Evolutionary conservation across 2,113 vertebrate species (phyloP).

Genomic region (Ciconia stormi): DNA sequence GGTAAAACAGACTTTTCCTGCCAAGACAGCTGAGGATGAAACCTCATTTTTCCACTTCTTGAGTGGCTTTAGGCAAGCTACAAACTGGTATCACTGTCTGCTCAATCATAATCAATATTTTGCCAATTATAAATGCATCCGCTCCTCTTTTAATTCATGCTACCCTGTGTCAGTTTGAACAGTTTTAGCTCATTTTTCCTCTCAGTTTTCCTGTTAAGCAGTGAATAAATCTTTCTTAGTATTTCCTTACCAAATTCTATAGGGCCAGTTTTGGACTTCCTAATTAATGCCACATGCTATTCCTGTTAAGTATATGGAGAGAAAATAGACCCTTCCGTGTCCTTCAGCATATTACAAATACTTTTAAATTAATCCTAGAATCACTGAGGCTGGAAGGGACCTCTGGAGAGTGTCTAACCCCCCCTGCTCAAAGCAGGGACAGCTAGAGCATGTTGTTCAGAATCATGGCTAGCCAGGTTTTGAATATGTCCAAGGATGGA

Average conservation of each 20-base stretch:
- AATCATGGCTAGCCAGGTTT: not conserved
- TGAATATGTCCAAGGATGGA: not conserved
- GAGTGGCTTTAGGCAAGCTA: not conserved
- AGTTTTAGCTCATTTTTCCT: not conserved
- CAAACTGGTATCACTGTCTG: not conserved
- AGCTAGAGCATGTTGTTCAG: not conserved
- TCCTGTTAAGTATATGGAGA: not conserved
- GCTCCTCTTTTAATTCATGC: not conserved
- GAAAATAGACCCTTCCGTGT: not conserved
- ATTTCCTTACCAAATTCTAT: not conserved
- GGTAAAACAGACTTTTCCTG: not conserved
- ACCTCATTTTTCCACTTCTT: not conserved
- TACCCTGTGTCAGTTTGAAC: not conserved
- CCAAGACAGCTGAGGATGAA: not conserved
- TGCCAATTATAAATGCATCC: not conserved
- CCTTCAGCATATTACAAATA: not conserved
- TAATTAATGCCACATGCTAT: not conserved
- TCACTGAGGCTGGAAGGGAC: not conserved
- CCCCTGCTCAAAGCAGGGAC: not conserved
- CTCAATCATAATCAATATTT: not conserved
- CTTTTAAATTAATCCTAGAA: not conserved
- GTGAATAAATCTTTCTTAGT: not conserved
- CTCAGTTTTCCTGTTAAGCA: not conserved
- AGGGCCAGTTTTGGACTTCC: not conserved
- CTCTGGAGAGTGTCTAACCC: not conserved